Percentiles rank a stretch among this genome's conserved stretches.
Evolutionary conservation across 2,888 invertebrate genomes (phyloP).

Genomic region (Leptinotarsa rubiginosa): DNA sequence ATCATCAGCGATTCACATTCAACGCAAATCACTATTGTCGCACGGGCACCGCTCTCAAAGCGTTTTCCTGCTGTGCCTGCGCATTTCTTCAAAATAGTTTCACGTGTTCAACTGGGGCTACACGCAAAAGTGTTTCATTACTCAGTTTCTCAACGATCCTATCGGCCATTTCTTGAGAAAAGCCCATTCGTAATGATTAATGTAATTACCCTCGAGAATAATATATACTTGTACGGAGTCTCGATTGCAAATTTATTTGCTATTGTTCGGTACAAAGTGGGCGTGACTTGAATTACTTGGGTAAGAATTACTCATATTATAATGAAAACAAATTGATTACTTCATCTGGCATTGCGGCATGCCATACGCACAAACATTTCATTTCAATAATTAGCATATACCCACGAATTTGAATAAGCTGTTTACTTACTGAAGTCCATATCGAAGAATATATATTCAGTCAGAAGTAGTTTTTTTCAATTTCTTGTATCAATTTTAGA

Average conservation of each 20-base stretch:
- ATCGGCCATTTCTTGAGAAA: conserved; percentile 15
- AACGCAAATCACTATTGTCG: too few relatives aligned
- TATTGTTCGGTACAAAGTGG: conserved; percentile 22
- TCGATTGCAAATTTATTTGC: conserved; percentile 29
- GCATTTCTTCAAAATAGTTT: neutral
- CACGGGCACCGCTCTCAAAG: too few relatives aligned
- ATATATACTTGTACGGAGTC: conserved; percentile 2
- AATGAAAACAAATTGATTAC: conserved; percentile 28
- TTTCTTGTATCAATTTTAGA: too few relatives aligned
- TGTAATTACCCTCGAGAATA: conserved; percentile 7
- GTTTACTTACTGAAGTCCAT: neutral
- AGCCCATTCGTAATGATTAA: conserved; percentile 8
- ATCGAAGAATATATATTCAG: neutral
- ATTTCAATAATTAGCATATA: conserved; percentile 11
- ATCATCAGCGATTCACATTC: too few relatives aligned
- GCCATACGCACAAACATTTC: conserved; percentile 13
- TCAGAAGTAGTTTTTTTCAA: too few relatives aligned
- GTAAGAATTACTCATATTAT: conserved; percentile 26
- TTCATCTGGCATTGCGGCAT: conserved; percentile 11
- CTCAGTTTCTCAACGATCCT: neutral
- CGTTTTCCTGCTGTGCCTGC: too few relatives aligned
- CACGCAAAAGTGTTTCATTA: neutral
- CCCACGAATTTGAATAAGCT: neutral
- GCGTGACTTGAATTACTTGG: conserved; percentile 25
- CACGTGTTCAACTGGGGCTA: neutral